Evolutionary conservation across 2,113 vertebrate species (phyloP), one percentile per base, ranked within the genome.

Genomic region (Meleagris gallopavo): DNA sequence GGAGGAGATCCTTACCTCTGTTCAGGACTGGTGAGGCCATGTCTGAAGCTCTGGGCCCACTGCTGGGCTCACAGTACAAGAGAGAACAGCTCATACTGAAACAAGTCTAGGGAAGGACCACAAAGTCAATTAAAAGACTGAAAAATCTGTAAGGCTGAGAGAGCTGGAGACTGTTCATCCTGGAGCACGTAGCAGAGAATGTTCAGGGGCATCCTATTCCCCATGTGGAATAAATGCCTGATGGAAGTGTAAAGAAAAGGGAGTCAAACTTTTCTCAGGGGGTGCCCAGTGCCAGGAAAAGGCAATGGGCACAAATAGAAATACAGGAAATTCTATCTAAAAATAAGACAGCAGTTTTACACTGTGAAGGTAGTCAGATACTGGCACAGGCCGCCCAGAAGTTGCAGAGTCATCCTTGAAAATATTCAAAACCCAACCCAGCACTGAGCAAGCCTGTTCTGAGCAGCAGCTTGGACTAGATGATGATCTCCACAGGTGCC

Each of bases 221-320:
- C 25, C 32, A 6, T 0, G 0, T 13, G 4, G 38, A 32, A 32
- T 2, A 10, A 32, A 67, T 5, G 40, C 1, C 5, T 29, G 8
- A 38, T 14, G 6, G 9, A 2, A 5, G 4, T 66, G 3, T 13
- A 67, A 54, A 34, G 29, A 29, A 10, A 19, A 34, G 2, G 41
- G 6, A 75, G 6, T 4, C 71, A 78, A 22, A 34, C 20, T 69
- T n/a, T 30, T 6, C 0, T 21, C 16, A 40, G 60, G 3, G 6
- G 7, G 25, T 58, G 8, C 3, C 30, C n/a, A 74, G 8, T 3
- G 24, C 50, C 36, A 57, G 27, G 9, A 64, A 36, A 2, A 62
- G 3, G 10, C 13, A 7, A 48, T 0, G 0, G 15, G 8, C 9
- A 45, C 15, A 2, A 80, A 3, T 4, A 30, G 4, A 66, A 89